phyloP scores from a whole-genome alignment of 2,888 invertebrate species.

The Leucophora obtusa region DNA sequence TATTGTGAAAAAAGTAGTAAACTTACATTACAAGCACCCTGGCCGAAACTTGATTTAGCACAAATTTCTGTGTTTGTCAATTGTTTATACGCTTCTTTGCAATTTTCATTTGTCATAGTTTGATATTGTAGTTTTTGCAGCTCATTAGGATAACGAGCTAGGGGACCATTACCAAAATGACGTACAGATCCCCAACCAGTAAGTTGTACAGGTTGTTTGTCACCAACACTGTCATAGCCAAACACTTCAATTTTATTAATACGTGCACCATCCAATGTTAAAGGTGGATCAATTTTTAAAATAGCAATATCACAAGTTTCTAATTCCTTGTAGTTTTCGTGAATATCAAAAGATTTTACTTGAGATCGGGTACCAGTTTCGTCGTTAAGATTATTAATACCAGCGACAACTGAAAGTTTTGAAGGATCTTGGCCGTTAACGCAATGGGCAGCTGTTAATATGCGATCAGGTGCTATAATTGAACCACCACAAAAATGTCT shows the following conservation, averaged over 20 bases:
- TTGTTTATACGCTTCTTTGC: constrained; percentile 56
- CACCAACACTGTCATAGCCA: constrained; percentile 70
- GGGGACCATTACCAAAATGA: constrained; percentile 74
- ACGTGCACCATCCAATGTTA: constrained; percentile 70
- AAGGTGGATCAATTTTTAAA: constrained; percentile 72
- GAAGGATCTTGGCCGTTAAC: constrained; percentile 74
- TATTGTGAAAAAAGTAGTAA: no score
- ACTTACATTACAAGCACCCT: constrained; percentile 78
- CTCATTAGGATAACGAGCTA: constrained; percentile 73
- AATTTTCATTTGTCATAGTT: constrained; percentile 73
- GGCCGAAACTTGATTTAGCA: constrained; percentile 74
- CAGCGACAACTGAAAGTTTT: constrained; percentile 72
- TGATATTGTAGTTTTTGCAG: constrained; percentile 73
- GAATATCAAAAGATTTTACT: constrained; percentile 72
- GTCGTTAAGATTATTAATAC: constrained; percentile 72
- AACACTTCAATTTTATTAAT: constrained; percentile 78
- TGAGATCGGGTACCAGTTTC: constrained; percentile 70
- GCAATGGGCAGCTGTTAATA: constrained; percentile 78
- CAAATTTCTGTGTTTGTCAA: constrained; percentile 77
- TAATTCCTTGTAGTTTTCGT: constrained; percentile 74
- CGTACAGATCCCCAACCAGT: constrained; percentile 77
- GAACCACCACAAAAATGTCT: constrained; percentile 77
- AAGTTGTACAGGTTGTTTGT: constrained; percentile 70
- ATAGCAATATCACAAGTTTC: constrained; percentile 77
- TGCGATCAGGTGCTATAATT: constrained; percentile 73